Conservation (phyloP, 2,888 invertebrate genomes). For the Tyria jacobaeae region DNA sequence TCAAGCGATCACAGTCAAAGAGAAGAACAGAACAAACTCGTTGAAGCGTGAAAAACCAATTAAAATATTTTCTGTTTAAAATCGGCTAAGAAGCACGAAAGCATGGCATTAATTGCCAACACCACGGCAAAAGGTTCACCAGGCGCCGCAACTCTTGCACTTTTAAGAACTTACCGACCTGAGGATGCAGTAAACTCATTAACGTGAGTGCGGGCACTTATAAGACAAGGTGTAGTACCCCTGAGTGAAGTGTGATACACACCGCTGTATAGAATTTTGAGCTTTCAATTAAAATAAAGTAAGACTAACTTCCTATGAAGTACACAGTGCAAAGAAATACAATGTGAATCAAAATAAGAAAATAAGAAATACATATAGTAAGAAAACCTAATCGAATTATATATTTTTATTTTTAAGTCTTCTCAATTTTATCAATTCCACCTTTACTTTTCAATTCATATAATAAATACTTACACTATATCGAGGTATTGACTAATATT, state of each 20-base stretch:
- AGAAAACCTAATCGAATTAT: neutral
- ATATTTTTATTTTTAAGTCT: no score
- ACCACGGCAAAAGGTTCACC: conserved; percentile 59
- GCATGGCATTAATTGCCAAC: conserved; percentile 68
- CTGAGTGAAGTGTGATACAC: conserved; percentile 46
- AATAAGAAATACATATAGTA: neutral
- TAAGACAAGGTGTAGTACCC: conserved; percentile 66
- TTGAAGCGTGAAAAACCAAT: conserved; percentile 53
- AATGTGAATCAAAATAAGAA: neutral
- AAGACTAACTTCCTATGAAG: neutral
- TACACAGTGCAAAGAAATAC: neutral
- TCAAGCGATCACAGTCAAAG: conserved; percentile 41
- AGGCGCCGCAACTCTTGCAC: conserved; percentile 70
- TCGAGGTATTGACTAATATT: no score
- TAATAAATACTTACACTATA: neutral
- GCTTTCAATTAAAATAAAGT: neutral
- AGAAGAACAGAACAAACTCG: conserved; percentile 47
- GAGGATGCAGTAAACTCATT: conserved; percentile 81
- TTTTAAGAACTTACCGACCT: conserved; percentile 73
- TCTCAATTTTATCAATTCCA: neutral
- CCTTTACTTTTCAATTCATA: neutral
- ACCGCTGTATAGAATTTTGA: conserved; percentile 15
- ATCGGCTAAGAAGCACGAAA: conserved; percentile 47
- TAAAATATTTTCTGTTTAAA: conserved; percentile 58
- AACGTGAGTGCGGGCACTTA: conserved; percentile 77